Evolutionary conservation across 2,888 invertebrate species (phyloP).

Genomic region (Plagodis dolabraria): DNA sequence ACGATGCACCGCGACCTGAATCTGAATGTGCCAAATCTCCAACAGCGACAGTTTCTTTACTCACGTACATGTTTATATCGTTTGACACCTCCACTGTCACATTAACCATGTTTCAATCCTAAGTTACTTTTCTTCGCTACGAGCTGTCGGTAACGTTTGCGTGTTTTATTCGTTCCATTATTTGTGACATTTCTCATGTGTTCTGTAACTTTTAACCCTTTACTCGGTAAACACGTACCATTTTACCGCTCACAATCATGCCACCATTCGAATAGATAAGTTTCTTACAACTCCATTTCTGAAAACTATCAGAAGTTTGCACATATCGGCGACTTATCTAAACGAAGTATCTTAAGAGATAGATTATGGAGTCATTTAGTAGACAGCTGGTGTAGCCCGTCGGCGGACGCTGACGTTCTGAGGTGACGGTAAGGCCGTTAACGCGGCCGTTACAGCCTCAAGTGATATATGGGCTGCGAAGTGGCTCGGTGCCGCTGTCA

Average conservation of each 20-base stretch:
- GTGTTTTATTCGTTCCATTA: conserved; percentile 19
- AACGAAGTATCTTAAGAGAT: conserved; percentile 39
- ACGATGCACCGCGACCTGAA: conserved; percentile 64
- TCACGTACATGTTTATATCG: conserved; percentile 45
- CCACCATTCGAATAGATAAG: background rate
- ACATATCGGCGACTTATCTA: conserved; percentile 31
- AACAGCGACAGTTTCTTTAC: conserved; percentile 38
- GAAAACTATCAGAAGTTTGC: conserved; percentile 24
- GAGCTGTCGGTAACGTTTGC: conserved; percentile 20
- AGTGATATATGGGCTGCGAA: conserved; percentile 83
- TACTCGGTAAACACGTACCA: no score
- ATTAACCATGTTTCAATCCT: conserved; percentile 30
- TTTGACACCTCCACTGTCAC: conserved; percentile 44
- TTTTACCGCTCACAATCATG: background rate
- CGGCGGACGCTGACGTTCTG: conserved; percentile 67
- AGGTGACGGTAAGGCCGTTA: conserved; percentile 79
- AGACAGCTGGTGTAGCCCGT: conserved; percentile 47
- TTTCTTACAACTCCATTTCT: conserved; percentile 1
- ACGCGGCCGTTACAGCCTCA: conserved; percentile 73
- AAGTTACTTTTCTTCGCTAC: conserved; percentile 7
- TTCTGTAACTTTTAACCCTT: conserved; percentile 1
- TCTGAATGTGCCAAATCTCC: conserved; percentile 65
- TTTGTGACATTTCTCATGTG: conserved; percentile 1
- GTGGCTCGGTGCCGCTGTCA: conserved; percentile 81
- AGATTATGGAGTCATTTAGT: conserved; percentile 57